These are phyloP conservation scores for Agrilus planipennis DNA, from an alignment of 1,140 invertebrate genomes.

Conservation along the genomic window DNA sequence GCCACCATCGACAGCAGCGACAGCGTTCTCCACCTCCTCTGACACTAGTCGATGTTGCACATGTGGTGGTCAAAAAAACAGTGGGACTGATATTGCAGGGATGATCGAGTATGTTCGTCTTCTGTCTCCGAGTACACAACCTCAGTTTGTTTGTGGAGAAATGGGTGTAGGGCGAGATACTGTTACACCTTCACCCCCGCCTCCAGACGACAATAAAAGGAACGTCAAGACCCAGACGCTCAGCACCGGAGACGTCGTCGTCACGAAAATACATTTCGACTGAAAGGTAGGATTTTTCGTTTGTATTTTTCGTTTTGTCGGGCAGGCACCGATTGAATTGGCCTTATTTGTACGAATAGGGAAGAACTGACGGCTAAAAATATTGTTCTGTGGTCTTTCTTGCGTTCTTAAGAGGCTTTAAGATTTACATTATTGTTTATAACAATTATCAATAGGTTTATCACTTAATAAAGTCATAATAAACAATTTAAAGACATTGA, in stretches of 20 bases:
- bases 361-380: no score
- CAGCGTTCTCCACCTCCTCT: conserved; percentile 11
- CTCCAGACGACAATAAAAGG: conserved; percentile 14
- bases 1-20: conserved; percentile 33
- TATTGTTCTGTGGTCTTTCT: no score
- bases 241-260: conserved; percentile 87
- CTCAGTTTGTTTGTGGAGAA: conserved; percentile 8
- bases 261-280: conserved; percentile 77
- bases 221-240: conserved; percentile 65
- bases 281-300: conserved; percentile 37
- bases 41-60: conserved; percentile 23
- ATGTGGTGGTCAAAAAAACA: conserved; percentile 28
- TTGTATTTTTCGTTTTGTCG: conserved; percentile 9
- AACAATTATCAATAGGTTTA: no score
- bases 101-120: conserved; percentile 32
- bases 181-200: no score
- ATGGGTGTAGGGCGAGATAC: not conserved
- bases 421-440: no score
- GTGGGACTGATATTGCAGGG: conserved; percentile 25
- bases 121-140: conserved; percentile 34
- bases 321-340: no score
- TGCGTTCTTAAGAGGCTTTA: no score
- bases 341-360: no score
- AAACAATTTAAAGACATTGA: no score
- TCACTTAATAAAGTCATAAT: no score